These are phyloP conservation scores for Mesopsocus fuscifrons DNA, from an alignment of 2,888 invertebrate genomes.

Conservation along the genomic window DNA sequence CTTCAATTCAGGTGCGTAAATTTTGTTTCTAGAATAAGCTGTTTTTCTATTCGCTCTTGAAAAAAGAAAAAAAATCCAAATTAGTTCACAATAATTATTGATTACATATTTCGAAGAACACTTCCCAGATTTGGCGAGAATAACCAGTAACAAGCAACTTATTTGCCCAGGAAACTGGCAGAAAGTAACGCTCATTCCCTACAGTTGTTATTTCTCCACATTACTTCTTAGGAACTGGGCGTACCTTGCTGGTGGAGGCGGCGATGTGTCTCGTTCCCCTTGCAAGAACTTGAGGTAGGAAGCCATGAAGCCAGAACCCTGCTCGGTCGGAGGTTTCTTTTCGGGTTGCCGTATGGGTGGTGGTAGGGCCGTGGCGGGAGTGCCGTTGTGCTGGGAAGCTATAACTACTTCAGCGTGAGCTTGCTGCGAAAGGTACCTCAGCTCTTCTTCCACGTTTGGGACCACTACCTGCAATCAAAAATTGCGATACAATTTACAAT, in stretches of 20 bases:
- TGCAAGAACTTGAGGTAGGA: conserved; percentile 71
- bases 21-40: conserved; percentile 20
- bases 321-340: conserved; percentile 34
- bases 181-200: no score
- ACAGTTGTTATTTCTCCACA: no score
- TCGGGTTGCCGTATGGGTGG: conserved; percentile 15
- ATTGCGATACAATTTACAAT: no score
- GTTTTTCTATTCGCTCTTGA: conserved; percentile 27
- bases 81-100: no score
- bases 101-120: no score
- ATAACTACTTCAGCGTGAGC: conserved; percentile 18
- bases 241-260: conserved; percentile 50
- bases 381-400: conserved; percentile 21
- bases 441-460: conserved; percentile 75
- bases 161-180: no score
- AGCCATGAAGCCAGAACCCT: conserved; percentile 61
- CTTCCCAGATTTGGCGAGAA: no score
- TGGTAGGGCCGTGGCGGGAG: conserved; percentile 19
- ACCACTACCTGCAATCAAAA: conserved; percentile 38
- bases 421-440: conserved; percentile 52
- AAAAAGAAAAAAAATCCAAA: no score
- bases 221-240: no score
- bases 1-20: conserved; percentile 15
- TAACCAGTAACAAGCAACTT: no score
- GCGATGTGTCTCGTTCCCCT: conserved; percentile 64